Base-by-base conservation (phyloP, 2,113 vertebrate species). In the Mesocricetus auratus region DNA sequence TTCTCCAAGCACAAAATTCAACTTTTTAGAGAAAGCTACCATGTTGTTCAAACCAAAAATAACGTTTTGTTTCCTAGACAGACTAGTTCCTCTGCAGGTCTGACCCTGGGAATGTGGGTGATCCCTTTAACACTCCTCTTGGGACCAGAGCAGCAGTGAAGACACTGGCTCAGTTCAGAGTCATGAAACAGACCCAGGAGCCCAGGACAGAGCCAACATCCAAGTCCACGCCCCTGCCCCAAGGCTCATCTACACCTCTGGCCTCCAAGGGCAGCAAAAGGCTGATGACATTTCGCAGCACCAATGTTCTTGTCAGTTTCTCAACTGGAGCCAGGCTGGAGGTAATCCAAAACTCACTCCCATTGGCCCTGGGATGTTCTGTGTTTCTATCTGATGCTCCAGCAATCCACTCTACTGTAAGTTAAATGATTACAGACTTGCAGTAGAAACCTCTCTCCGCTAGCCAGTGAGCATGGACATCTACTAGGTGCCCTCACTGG, bases 31-130 rank as follows among this genome's bases (percentile, higher is more conserved):
- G 50, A 26, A 88, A 93, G 77, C 56, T 45, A 53, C 74, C 71
- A 91, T 69, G 42, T 1, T 91, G 86, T 89, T 96, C 60, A 86
- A 69, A 97, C 77, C 75, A 95, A 96, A 97, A 95, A 92, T 47
- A 92, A 79, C 24, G 0, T 71, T 89, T 92, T 71, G 17, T 62
- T 33, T 90, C 17, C 33, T 39, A 45, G 22, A 66, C 33, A 53
- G 5, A 56, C 71, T 90, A 13, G 42, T 73, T 64, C 58, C 56
- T 94, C 92, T 77, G 33, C 71, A 71, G 62, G n/a, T 24, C 79
- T 56, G 62, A 60, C 73, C 69, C 60, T 7, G 11, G 73, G 19
- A 77, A 53, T 50, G 53, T n/a, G 83, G 36, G 73, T 24, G 22
- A 33, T 77, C 2, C 1, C 15, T 13, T 3, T 1, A 42, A 64